Evolutionary conservation across 2,797 vertebrate genomes (phyloP).

Genomic region (Pogoniulus pusillus): DNA sequence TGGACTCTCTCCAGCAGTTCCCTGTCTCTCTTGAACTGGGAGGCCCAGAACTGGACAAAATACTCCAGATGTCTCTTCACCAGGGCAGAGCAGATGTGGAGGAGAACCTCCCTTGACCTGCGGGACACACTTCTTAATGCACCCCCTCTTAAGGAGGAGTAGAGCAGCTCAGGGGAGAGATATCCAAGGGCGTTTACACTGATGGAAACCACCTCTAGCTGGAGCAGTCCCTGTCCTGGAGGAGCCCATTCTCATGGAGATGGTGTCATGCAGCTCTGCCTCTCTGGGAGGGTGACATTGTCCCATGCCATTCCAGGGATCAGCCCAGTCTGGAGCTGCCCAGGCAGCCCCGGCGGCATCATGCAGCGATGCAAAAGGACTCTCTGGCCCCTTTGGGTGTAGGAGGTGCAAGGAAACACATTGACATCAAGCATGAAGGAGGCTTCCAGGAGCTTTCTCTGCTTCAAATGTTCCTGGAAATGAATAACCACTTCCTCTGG

Average conservation of each 20-base stretch:
- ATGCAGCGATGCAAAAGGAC: not conserved
- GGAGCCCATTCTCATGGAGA: not conserved
- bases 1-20: too few relatives aligned
- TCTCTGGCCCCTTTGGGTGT: rapidly evolving
- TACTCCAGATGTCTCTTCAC: too few relatives aligned
- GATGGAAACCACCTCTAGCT: not conserved
- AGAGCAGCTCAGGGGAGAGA: not conserved
- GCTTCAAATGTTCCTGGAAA: constrained; percentile 45
- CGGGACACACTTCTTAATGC: too few relatives aligned
- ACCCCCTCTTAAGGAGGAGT: too few relatives aligned
- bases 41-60: too few relatives aligned
- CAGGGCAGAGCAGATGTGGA: too few relatives aligned
- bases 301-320: rapidly evolving
- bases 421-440: not conserved
- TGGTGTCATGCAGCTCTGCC: not conserved
- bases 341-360: not conserved
- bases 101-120: too few relatives aligned
- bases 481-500: constrained; percentile 39
- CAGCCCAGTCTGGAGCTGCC: not conserved
- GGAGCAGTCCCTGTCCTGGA: not conserved
- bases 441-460: constrained; percentile 26
- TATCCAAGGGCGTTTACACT: not conserved
- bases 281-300: rapidly evolving
- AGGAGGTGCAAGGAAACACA: not conserved
- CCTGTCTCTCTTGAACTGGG: too few relatives aligned